These are phyloP conservation scores for Tachysurus vachellii DNA, from an alignment of 2,113 vertebrate genomes.

Conservation along the genomic window DNA sequence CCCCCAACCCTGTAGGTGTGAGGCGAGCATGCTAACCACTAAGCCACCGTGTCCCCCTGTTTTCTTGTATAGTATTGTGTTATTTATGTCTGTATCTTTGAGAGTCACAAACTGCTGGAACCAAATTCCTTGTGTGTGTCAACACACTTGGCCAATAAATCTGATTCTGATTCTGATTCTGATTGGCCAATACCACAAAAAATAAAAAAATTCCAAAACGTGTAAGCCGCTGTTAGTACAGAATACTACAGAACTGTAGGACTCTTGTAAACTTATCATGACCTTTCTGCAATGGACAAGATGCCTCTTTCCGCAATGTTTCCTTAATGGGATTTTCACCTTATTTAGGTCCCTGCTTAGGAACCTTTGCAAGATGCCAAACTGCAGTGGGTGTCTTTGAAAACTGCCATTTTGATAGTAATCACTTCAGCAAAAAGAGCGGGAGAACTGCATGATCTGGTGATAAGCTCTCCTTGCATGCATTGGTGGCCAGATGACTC, in stretches of 20 bases:
- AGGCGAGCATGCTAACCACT: too few species aligned
- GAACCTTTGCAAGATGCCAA: not conserved
- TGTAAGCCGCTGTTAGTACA: not conserved
- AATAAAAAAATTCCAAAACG: not conserved
- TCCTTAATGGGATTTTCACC: not conserved
- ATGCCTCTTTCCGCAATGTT: not conserved
- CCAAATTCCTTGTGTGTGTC: too few species aligned
- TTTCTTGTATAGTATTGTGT: too few species aligned
- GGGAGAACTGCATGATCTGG: not conserved
- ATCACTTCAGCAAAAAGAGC: not conserved
- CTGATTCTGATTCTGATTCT: too few species aligned
- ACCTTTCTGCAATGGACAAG: not conserved
- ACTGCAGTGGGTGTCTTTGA: not conserved
- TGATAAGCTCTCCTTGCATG: not conserved
- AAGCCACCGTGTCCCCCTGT: too few species aligned
- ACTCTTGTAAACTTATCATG: not conserved
- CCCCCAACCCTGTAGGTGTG: too few species aligned
- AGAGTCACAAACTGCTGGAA: too few species aligned
- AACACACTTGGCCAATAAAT: too few species aligned
- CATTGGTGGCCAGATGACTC: not conserved
- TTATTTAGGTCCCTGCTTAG: not conserved
- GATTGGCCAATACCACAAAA: too few species aligned
- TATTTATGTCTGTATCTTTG: too few species aligned
- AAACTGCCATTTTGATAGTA: not conserved
- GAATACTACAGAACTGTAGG: not conserved